Evolutionary conservation across 2,888 invertebrate genomes (phyloP).

Genomic region (Adela reaumurella): DNA sequence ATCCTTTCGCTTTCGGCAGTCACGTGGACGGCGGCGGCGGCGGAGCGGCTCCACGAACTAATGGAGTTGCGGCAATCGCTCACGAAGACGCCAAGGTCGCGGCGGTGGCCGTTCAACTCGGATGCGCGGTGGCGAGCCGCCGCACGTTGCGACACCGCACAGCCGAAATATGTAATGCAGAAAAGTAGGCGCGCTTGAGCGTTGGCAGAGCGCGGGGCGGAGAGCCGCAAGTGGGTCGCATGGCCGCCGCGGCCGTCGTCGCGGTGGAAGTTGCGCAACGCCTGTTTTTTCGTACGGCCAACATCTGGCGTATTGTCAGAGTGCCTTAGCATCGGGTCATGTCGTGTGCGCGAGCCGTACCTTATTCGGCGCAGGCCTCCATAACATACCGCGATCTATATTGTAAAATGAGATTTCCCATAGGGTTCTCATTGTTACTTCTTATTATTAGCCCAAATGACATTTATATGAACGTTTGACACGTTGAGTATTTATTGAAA

Average conservation of each 20-base stretch:
- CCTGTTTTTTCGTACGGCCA: conserved; percentile 29
- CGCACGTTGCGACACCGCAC: conserved; percentile 46
- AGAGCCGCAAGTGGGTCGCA: conserved; percentile 41
- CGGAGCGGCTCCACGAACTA: neutral
- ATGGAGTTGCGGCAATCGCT: conserved; percentile 26
- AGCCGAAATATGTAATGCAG: conserved; percentile 49
- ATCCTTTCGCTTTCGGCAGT: conserved; percentile 51
- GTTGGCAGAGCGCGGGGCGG: conserved; percentile 42
- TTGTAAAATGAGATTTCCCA: no score
- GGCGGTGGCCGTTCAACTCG: conserved; percentile 49
- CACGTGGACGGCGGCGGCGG: conserved; percentile 17
- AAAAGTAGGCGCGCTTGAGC: conserved; percentile 39
- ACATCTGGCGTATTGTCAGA: neutral
- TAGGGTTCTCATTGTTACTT: no score
- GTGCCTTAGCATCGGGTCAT: conserved; percentile 9
- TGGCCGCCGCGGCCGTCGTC: conserved; percentile 7
- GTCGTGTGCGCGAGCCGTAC: conserved; percentile 33
- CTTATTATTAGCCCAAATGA: no score
- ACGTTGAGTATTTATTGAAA: no score
- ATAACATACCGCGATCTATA: no score
- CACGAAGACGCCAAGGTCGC: conserved; percentile 33
- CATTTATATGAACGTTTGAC: no score
- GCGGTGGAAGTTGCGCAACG: conserved; percentile 32
- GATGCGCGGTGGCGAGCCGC: conserved; percentile 30
- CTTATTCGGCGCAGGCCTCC: conserved; percentile 28